Evolutionary conservation across 2,113 vertebrate species (phyloP).

Genomic region (Brienomyrus brachyistius): DNA sequence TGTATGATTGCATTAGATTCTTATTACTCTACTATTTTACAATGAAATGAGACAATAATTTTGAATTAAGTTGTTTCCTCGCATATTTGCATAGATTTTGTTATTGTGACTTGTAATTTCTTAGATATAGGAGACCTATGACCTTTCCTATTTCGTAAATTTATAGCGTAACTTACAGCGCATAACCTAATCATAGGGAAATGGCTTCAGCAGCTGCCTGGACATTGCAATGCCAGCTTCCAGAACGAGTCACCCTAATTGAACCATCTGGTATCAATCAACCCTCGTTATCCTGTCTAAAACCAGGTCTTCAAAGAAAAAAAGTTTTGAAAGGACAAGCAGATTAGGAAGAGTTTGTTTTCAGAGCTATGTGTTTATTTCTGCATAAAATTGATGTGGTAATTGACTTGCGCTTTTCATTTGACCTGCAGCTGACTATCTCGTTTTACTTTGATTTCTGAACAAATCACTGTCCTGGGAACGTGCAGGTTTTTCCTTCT

Average conservation of each 20-base stretch:
- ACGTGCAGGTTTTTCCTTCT: background rate
- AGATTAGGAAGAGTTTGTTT: background rate
- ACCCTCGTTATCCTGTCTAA: background rate
- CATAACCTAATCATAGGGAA: background rate
- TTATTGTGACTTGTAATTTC: background rate
- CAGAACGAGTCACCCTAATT: background rate
- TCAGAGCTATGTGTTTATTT: background rate
- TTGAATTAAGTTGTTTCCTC: background rate
- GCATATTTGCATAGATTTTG: background rate
- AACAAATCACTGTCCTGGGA: background rate
- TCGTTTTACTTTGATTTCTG: background rate
- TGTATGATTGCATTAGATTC: background rate
- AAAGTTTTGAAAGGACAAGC: background rate
- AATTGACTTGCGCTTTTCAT: background rate
- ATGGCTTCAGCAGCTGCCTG: background rate
- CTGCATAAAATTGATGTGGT: slow-evolving; percentile 1
- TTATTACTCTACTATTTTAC: background rate
- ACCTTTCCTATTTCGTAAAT: background rate
- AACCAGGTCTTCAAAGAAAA: background rate
- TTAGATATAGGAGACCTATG: background rate
- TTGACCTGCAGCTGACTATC: background rate
- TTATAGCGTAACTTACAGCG: background rate
- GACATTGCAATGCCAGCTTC: background rate
- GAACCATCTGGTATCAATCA: slow-evolving; percentile 2
- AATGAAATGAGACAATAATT: background rate